Evolutionary conservation across 2,113 vertebrate species (phyloP).

Genomic region (Solea solea): DNA sequence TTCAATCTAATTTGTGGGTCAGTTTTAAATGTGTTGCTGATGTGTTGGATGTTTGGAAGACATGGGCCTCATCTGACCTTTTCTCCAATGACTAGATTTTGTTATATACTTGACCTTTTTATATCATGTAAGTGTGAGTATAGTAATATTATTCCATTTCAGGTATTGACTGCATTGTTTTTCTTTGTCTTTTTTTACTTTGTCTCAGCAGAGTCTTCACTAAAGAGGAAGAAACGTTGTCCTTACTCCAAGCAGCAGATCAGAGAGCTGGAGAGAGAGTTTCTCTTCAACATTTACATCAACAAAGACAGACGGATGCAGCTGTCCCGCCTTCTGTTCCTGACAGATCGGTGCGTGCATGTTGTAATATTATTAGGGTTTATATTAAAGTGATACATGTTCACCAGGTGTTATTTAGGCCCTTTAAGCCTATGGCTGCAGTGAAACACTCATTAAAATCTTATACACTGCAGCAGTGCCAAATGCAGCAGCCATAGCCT

Average conservation of each 20-base stretch:
- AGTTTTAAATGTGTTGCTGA: background rate
- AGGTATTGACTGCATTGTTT: background rate
- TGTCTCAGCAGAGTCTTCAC: slow-evolving; percentile 72
- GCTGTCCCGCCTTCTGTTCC: slow-evolving; percentile 87
- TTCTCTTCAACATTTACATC: slow-evolving; percentile 94
- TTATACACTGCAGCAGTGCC: background rate
- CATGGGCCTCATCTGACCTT: no score
- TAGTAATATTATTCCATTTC: no score
- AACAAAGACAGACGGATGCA: slow-evolving; percentile 93
- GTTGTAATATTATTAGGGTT: background rate
- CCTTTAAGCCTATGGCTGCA: background rate
- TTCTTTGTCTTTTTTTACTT: no score
- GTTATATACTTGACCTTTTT: background rate
- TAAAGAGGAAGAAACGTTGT: slow-evolving; percentile 91
- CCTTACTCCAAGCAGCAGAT: slow-evolving; percentile 95
- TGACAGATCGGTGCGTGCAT: slow-evolving; percentile 53
- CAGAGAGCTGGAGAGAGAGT: slow-evolving; percentile 92
- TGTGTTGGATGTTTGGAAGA: background rate
- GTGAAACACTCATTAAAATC: background rate
- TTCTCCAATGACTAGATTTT: background rate
- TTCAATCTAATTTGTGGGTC: background rate
- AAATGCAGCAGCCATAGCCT: background rate
- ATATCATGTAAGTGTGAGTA: background rate
- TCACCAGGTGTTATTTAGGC: background rate
- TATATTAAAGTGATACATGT: background rate